phyloP scores from a whole-genome alignment of 1,140 invertebrate genomes.

The Trissolcus basalis region DNA sequence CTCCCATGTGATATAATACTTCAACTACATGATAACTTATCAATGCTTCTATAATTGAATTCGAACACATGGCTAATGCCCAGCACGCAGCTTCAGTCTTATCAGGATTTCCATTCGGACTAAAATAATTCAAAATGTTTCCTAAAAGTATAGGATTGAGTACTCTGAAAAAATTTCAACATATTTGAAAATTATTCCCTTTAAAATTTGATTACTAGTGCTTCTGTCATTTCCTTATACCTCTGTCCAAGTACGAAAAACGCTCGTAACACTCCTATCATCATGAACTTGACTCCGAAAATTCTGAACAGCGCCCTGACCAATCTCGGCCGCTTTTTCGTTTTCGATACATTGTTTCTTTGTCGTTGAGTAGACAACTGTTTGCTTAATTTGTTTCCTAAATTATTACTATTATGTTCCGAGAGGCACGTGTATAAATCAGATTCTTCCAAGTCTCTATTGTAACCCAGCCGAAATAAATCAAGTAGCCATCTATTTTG shows the following conservation, averaged over 20 bases:
- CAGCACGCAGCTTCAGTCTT: conserved; percentile 81
- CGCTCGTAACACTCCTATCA: conserved; percentile 75
- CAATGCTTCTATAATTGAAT: conserved; percentile 82
- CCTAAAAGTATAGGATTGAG: conserved; percentile 85
- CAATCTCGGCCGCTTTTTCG: conserved; percentile 67
- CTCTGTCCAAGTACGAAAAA: conserved; percentile 46
- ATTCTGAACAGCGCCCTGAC: conserved; percentile 72
- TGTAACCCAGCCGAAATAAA: conserved; percentile 77
- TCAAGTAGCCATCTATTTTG: conserved; percentile 77
- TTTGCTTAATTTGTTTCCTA: conserved; percentile 78
- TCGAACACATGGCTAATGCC: conserved; percentile 81
- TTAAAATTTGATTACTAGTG: too few species aligned
- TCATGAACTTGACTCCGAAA: conserved; percentile 72
- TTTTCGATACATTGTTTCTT: conserved; percentile 42
- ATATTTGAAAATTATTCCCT: too few species aligned
- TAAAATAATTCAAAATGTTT: conserved; percentile 83
- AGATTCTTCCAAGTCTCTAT: conserved; percentile 78
- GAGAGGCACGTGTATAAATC: conserved; percentile 80
- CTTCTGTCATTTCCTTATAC: conserved; percentile 5
- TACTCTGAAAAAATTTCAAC: conserved; percentile 76
- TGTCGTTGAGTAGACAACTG: conserved; percentile 75
- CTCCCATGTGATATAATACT: conserved; percentile 83
- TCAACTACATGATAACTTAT: conserved; percentile 88
- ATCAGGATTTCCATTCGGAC: conserved; percentile 71
- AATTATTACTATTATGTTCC: conserved; percentile 77